Evolutionary conservation across 2,888 invertebrate genomes (phyloP), one percentile per base, ranked within the genome.

Genomic region (Panopea generosa): DNA sequence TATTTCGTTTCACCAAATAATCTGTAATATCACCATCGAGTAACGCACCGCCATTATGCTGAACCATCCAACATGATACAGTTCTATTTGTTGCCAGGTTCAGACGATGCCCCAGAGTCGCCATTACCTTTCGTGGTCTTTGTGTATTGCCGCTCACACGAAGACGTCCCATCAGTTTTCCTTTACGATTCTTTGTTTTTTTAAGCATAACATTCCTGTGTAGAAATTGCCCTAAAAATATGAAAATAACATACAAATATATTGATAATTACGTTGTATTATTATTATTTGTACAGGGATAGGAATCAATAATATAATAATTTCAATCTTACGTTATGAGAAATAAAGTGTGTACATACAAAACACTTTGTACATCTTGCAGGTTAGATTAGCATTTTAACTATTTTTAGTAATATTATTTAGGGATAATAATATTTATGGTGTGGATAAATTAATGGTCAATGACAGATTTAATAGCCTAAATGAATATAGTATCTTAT

Each of bases 51-150:
- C 87, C 89, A 65, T 85, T 85, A 9, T 85, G 73, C 52, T 84
- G 83, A 0, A 89, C 80, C 83, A 86, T 86, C 89, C 87, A 88
- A 75, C 89, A 89, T 3, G 85, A 71, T 0, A 84, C 82, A 18
- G 85, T 82, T 6, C 67, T 29, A 52, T 87, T 87, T 18, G 84
- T 84, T 0, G 86, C 87, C 43, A 86, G 61, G 68, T 89, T 88
- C 24, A 80, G 56, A n/a, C 87, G 80, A 49, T 80, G 84, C 2
- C 87, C 87, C 2, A 87, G 76, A 6, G 84, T 80, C 11, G 88
- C 89, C 65, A 84, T 80, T 4, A 86, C 81, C 53, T 81, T 78
- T 22, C 83, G 65, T 6, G 82, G 70, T 47, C 75, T 65, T 65
- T 62, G 68, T 0, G 79, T 84, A 57, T 84, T 84, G 16, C 84